Conservation (phyloP, 1,140 invertebrate genomes). For the Cyclargus thomasi region DNA sequence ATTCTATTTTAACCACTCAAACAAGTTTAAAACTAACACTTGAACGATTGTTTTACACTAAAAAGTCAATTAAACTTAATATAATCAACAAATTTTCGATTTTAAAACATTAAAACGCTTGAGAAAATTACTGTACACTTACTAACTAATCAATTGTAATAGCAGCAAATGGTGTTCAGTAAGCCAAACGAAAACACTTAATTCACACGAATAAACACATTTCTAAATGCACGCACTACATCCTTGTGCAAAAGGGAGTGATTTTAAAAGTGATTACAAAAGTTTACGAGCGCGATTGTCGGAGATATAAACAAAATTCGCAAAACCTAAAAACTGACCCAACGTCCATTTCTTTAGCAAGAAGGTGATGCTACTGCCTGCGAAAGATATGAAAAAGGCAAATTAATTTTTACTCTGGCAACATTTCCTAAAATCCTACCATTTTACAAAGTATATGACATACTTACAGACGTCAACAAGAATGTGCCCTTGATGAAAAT, state of each 20-base stretch:
- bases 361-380: slow-evolving; percentile 66
- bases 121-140: slow-evolving; percentile 38
- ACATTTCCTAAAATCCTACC: slow-evolving; percentile 39
- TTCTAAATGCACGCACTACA: slow-evolving; percentile 57
- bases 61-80: slow-evolving; percentile 45
- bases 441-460: slow-evolving; percentile 20
- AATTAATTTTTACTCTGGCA: slow-evolving; percentile 61
- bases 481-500: slow-evolving; percentile 1
- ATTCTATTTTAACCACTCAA: slow-evolving; percentile 30
- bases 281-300: slow-evolving; percentile 65
- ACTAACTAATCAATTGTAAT: slow-evolving; percentile 46
- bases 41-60: slow-evolving; percentile 44
- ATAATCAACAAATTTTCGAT: slow-evolving; percentile 39
- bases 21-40: slow-evolving; percentile 45
- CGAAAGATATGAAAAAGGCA: slow-evolving; percentile 58
- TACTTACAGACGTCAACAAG: background rate
- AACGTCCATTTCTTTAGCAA: slow-evolving; percentile 66
- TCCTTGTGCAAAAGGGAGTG: slow-evolving; percentile 45
- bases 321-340: slow-evolving; percentile 50
- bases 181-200: slow-evolving; percentile 43
- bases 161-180: slow-evolving; percentile 40
- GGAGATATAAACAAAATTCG: slow-evolving; percentile 71
- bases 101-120: slow-evolving; percentile 43
- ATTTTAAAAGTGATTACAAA: slow-evolving; percentile 69
- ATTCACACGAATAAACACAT: slow-evolving; percentile 43